Base-by-base conservation (phyloP, 2,797 vertebrate genomes). In the Schizothorax lantsangensis region DNA sequence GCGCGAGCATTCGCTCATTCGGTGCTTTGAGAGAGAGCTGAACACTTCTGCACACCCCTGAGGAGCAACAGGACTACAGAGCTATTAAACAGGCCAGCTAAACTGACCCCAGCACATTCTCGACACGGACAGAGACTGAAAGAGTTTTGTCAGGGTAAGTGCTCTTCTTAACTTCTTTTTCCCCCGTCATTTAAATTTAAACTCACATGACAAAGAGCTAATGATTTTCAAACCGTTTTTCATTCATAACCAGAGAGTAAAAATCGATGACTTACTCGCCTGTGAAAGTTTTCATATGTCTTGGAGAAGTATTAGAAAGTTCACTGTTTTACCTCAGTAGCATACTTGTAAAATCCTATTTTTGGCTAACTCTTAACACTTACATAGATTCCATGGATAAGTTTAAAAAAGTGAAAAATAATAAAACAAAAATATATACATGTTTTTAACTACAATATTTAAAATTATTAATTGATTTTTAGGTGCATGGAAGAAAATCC, bases 131-230 rank as follows among this genome's bases (percentile, higher is more conserved):
- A 54, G 45, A 84, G 45, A 87, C 69, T 90, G 7, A 49, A 33
- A 83, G 26, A 79, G 73, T 74, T 83, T 49, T 69, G 8, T 54
- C 2, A 38, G 88, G 95, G 95, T 96, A 95, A 91, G 95, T 10
- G 43, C 89, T 33, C 85, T 83, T 75, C 15, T 64, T 54, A 6
- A 64, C 23, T 83, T 47, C 64, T 64, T 26, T 43, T 5, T 5
- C 14, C 52, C 40, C 3, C 43, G 62, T 82, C 66, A 19, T 38
- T 72, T 85, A 30, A 79, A 71, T 23, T 54, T 10, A 71, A 59
- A 71, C 87, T 88, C 66, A 86, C 30, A 88, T 90, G 21, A 86
- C 71, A 80, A 75, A 82, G 88, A 89, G 89, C 87, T 73, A 89
- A 79, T 84, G 88, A 73, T 47, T 26, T 38, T 49, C 71, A 79